Evolutionary conservation across 1,140 invertebrate species (phyloP).

Genomic region (Bombyx mori): ASM3026992v2 NC_085126.1:2984001-2984500

Average conservation of each 20-base stretch:
- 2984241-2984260: neutral
- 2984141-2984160: constrained; percentile 15
- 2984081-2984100: constrained; percentile 57
- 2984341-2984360: too few relatives aligned
- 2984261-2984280: too few relatives aligned
- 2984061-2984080: constrained; percentile 33
- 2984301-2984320: too few relatives aligned
- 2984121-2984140: constrained; percentile 40
- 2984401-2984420: too few relatives aligned
- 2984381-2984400: too few relatives aligned
- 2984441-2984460: constrained; percentile 13
- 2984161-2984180: constrained; percentile 19
- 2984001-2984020: neutral
- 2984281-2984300: too few relatives aligned
- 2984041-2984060: constrained; percentile 49
- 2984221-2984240: constrained; percentile 21
- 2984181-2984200: constrained; percentile 4
- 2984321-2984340: too few relatives aligned
- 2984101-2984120: constrained; percentile 54
- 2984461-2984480: neutral
- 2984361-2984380: too few relatives aligned
- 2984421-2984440: neutral
- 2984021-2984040: constrained; percentile 29
- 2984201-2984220: constrained; percentile 16
- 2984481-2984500: neutral